Percentiles rank a stretch among this genome's conserved stretches.
Conservation (phyloP, 2,797 vertebrate species). For the Chanos chanos region DNA sequence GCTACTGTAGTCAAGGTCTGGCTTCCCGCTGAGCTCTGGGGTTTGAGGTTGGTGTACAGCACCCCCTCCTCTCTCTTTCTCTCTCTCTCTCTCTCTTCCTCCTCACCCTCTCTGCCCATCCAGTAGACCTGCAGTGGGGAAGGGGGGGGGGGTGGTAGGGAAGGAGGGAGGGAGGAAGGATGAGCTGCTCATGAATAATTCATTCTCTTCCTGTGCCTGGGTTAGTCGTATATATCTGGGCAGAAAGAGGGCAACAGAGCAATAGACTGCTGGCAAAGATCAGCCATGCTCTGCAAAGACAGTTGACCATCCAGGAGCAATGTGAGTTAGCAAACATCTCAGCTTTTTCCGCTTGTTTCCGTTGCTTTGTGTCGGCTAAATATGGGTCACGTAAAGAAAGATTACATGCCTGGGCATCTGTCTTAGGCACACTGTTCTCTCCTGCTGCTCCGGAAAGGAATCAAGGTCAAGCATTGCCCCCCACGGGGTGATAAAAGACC, state of each 20-base stretch:
- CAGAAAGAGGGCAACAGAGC: constrained; percentile 59
- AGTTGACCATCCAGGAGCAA: constrained; percentile 33
- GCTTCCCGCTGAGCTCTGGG: constrained; percentile 33
- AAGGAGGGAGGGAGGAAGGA: constrained; percentile 20
- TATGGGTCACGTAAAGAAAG: constrained; percentile 58
- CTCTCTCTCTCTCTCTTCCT: constrained; percentile 4
- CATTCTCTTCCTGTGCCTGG: constrained; percentile 59
- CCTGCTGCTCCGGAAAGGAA: constrained; percentile 27
- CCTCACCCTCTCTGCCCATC: constrained; percentile 7
- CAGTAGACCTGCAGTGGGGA: constrained; percentile 15
- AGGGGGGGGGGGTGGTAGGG: background rate
- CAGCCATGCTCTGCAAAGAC: constrained; percentile 7
- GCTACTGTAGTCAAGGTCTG: constrained; percentile 22
- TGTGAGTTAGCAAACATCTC: constrained; percentile 29
- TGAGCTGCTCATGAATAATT: constrained; percentile 67
- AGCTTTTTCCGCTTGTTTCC: constrained; percentile 39
- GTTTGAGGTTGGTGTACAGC: constrained; percentile 22
- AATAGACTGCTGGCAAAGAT: constrained; percentile 18
- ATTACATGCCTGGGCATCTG: constrained; percentile 3
- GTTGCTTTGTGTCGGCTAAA: constrained; percentile 49
- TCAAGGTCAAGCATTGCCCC: constrained; percentile 46
- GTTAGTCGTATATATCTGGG: constrained; percentile 62
- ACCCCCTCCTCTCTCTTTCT: constrained; percentile 14
- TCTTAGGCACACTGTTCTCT: constrained; percentile 26
- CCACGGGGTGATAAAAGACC: constrained; percentile 39